Base-by-base conservation (phyloP, 2,113 vertebrate species). In the Istiophorus platypterus region DNA sequence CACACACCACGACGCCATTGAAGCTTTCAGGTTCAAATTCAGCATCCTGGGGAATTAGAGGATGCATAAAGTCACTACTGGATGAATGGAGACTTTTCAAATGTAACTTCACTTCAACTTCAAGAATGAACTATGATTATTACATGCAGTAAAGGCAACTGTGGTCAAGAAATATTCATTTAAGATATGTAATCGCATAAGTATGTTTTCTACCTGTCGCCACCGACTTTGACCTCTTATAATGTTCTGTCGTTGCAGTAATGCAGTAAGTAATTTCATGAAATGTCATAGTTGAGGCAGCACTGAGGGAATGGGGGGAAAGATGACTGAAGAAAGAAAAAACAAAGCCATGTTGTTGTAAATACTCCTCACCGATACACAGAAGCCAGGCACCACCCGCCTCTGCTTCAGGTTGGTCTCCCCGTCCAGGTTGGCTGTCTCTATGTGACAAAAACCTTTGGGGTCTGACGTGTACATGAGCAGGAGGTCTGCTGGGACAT, bases 371-470 rank as follows among this genome's bases (percentile, higher is more conserved):
- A 96, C 95, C 51, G 10, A 14, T 54, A 63, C 49, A 52, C 91
- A 88, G 52, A 95, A 31, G 39, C 89, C 93, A 7, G 91, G 62
- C 70, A 95, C 82, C 11, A 72, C 85, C 61, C 42, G 93, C 68
- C 97, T 96, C 85, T 97, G 97, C n/a, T 98, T 99, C 29, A 99
- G 96, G 93, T 97, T 99, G 65, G 96, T 98, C 90, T 99, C 98
- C 45, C 98, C 98, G 0, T 99, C 98, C 5, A 99, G 93, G 88
- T 95, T 99, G 90, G 97, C 92, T 0, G 97, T 99, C 78, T 99
- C 97, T 65, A 98, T 90, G 92, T 96, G 95, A 88, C 98, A 99
- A 88, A 97, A 91, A 0, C 97, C 94, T 0, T 93, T 96, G 80
- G 94, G 96, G 81, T 98, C 96, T 0, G 98, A 97, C 62, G 97